These are phyloP conservation scores for Drosophila incognita DNA, from an alignment of 2,888 invertebrate species.

Conservation along the genomic window DNA sequence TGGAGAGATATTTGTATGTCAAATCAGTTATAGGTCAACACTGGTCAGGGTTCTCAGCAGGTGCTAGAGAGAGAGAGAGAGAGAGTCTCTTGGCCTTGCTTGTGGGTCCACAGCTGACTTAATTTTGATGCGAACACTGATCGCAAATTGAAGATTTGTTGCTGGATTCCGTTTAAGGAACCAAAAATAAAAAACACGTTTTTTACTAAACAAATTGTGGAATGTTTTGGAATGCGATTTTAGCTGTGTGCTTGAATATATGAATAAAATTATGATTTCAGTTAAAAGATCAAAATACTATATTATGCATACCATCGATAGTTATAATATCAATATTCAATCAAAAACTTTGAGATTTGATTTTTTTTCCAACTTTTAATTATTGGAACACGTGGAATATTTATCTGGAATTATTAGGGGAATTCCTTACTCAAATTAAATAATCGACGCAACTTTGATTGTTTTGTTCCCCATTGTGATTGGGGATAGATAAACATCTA, in stretches of 20 bases:
- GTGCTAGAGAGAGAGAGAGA: neutral
- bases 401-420: neutral
- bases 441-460: conserved; percentile 10
- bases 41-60: conserved; percentile 59
- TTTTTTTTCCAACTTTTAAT: neutral
- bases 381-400: neutral
- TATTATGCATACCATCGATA: neutral
- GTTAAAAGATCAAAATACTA: neutral
- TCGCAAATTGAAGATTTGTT: conserved; percentile 14
- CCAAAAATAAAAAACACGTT: conserved; percentile 14
- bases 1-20: neutral
- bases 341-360: too few relatives aligned
- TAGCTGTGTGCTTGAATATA: neutral
- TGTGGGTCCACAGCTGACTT: conserved; percentile 28
- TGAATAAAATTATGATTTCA: conserved; percentile 4
- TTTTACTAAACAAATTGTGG: neutral
- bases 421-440: neutral
- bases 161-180: neutral
- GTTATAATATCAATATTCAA: neutral
- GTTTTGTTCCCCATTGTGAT: neutral
- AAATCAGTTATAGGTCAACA: conserved; percentile 72
- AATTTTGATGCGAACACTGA: conserved; percentile 16
- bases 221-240: conserved; percentile 9
- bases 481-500: neutral
- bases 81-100: conserved; percentile 64